Evolutionary conservation across 2,113 vertebrate species (phyloP).

Genomic region (Serinus canaria): DNA sequence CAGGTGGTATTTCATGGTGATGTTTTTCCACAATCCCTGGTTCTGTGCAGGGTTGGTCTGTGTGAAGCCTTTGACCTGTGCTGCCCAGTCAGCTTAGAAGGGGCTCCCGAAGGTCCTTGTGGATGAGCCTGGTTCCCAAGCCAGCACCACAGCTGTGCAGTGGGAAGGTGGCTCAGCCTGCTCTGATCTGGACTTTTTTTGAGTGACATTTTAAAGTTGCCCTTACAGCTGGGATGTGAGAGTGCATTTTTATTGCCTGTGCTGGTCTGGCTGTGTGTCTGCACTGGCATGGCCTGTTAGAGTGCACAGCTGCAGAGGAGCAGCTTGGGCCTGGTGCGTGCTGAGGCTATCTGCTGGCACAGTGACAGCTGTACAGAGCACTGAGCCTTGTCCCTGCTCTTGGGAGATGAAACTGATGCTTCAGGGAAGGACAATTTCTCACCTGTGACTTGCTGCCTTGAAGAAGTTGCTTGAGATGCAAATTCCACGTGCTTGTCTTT

Average conservation of each 20-base stretch:
- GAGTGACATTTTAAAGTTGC: background rate
- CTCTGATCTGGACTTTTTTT: background rate
- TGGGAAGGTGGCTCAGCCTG: background rate
- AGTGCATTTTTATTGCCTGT: background rate
- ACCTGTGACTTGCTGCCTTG: background rate
- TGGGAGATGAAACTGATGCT: background rate
- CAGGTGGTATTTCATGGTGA: background rate
- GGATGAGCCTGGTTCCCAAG: background rate
- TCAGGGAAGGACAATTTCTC: background rate
- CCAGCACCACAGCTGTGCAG: background rate
- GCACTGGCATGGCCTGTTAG: background rate
- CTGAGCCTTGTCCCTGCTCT: background rate
- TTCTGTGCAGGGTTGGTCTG: fast-evolving
- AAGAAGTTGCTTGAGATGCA: background rate
- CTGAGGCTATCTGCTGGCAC: background rate
- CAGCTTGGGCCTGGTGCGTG: fast-evolving
- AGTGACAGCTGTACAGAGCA: background rate
- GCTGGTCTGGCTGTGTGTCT: background rate
- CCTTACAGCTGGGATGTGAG: background rate
- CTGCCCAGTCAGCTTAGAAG: background rate
- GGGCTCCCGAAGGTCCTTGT: background rate
- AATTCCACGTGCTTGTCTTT: background rate
- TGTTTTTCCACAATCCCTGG: background rate
- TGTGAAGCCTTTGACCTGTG: background rate
- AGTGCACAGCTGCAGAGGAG: background rate